Percentiles rank a stretch among this genome's conserved stretches.
These are phyloP conservation scores for Gari tellinella DNA, from an alignment of 2,888 invertebrate species.

Conservation along the genomic window DNA sequence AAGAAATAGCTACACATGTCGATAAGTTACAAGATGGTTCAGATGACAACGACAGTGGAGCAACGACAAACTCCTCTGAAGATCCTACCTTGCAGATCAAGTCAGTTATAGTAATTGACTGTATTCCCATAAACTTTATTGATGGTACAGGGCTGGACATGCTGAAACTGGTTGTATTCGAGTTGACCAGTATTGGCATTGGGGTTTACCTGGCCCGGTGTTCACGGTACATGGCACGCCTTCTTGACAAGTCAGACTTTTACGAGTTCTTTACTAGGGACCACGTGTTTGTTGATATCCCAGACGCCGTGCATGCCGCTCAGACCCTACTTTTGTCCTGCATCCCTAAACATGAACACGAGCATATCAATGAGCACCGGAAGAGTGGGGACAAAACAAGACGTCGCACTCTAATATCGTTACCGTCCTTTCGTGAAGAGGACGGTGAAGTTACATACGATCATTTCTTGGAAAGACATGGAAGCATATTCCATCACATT, in stretches of 20 bases:
- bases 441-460: no score
- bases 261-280: conserved; percentile 58
- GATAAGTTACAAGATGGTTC: conserved; percentile 24
- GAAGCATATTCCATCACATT: no score
- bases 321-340: not conserved
- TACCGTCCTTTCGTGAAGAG: no score
- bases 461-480: no score
- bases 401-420: no score
- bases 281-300: conserved; percentile 64
- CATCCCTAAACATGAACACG: no score
- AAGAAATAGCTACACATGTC: not conserved
- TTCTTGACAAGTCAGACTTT: conserved; percentile 66
- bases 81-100: not conserved
- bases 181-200: conserved; percentile 62
- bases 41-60: not conserved
- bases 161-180: conserved; percentile 64
- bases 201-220: conserved; percentile 70
- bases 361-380: no score
- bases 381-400: no score
- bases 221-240: conserved; percentile 56
- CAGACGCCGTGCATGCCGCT: conserved; percentile 65
- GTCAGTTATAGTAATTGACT: conserved; percentile 71
- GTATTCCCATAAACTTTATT: conserved; percentile 75
- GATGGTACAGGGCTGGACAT: conserved; percentile 77
- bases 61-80: not conserved